Percentiles rank a stretch among this genome's conserved stretches.
Conservation (phyloP, 2,888 invertebrate species). For the Molanna angustata region DNA sequence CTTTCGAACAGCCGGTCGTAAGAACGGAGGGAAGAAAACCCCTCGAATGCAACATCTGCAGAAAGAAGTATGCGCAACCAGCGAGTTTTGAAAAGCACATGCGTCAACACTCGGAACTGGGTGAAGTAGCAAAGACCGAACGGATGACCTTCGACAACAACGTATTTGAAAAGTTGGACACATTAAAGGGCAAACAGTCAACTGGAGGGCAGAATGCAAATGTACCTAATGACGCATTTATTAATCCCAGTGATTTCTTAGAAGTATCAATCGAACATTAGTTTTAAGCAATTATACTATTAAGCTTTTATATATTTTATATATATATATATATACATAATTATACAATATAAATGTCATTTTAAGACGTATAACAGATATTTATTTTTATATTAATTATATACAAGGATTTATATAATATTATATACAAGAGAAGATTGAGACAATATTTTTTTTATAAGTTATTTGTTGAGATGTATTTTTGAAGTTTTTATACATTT, state of each 20-base stretch:
- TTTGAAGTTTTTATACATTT: constrained; percentile 33
- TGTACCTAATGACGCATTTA: constrained; percentile 17
- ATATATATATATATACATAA: background rate
- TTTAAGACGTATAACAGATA: constrained; percentile 13
- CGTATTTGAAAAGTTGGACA: constrained; percentile 16
- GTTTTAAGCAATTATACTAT: constrained; percentile 7
- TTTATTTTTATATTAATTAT: constrained; percentile 21
- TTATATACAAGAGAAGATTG: constrained; percentile 17
- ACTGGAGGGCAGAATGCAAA: constrained; percentile 2
- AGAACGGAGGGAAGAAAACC: constrained; percentile 22
- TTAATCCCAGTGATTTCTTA: constrained; percentile 32
- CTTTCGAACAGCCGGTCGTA: background rate
- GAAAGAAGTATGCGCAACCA: constrained; percentile 32
- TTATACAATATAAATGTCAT: background rate
- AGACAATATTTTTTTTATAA: constrained; percentile 28
- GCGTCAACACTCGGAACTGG: constrained; percentile 30
- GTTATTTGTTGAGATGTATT: constrained; percentile 29
- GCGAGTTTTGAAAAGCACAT: constrained; percentile 33
- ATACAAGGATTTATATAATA: too few relatives aligned
- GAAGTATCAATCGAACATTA: constrained; percentile 32
- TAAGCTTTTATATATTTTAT: background rate
- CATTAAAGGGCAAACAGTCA: constrained; percentile 4
- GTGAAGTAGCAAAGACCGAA: constrained; percentile 17
- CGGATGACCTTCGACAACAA: constrained; percentile 15
- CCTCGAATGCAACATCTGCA: constrained; percentile 29